Evolutionary conservation across 2,113 vertebrate genomes (phyloP).

Genomic region (Brachyhypopomus occidentalis): DNA sequence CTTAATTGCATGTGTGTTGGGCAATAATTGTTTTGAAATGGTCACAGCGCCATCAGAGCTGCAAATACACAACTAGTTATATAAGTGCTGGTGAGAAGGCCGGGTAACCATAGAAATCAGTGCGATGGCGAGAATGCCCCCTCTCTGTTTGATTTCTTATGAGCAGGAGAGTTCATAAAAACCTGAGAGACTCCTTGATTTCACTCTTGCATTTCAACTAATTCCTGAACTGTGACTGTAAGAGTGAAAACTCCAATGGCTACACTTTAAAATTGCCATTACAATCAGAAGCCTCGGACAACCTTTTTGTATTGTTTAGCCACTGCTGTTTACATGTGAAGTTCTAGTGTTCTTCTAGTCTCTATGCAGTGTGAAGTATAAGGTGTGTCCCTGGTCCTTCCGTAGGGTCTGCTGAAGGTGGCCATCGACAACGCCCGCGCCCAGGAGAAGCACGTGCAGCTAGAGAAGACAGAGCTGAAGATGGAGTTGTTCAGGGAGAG

Average conservation of each 20-base stretch:
- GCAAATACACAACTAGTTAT: constrained; percentile 40
- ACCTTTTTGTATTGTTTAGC: background rate
- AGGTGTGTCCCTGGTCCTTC: constrained; percentile 12
- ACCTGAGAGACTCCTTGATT: too few species aligned
- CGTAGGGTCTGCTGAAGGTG: constrained; percentile 96
- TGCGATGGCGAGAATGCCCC: too few species aligned
- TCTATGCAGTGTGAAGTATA: constrained; percentile 27
- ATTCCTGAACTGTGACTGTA: background rate
- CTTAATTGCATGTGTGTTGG: constrained; percentile 70
- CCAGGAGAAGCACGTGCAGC: constrained; percentile 98
- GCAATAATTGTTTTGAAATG: constrained; percentile 70
- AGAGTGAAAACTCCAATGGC: background rate
- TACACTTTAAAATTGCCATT: background rate
- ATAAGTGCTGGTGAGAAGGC: background rate
- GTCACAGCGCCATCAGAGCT: constrained; percentile 47
- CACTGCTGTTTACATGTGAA: background rate
- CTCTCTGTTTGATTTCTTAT: too few species aligned
- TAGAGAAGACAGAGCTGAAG: constrained; percentile 99
- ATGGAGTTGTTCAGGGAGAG: constrained; percentile 99
- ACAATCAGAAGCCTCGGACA: background rate
- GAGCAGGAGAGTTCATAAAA: too few species aligned
- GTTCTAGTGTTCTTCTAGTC: constrained; percentile 15
- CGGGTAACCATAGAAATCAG: background rate
- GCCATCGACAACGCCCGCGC: constrained; percentile 97
- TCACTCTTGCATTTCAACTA: background rate